Evolutionary conservation across 2,888 invertebrate genomes (phyloP), one percentile per base, ranked within the genome.

Genomic region (Yponomeuta sedellus): DNA sequence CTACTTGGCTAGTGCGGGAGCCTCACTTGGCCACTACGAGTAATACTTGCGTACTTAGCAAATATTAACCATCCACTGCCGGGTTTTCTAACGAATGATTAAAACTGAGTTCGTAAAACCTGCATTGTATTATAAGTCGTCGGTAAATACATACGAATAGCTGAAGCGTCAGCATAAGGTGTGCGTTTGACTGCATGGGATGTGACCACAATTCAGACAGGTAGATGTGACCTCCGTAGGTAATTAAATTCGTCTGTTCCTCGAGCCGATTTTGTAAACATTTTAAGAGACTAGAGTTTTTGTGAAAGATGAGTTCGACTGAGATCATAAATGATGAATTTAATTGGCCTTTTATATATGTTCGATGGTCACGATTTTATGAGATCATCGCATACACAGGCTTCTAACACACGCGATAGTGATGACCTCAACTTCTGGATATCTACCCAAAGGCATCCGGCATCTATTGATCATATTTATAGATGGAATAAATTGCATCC

Each of bases 331-430:
- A 19, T 20, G 20, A 58, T 19, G 57, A 11, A 58, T 58, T 20
- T n/a, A 58, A 58, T 22, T 19, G 12, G 19, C 19, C 19, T 10
- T 19, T 20, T 10, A 58, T 59, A 59, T 25, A 59, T 6, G 12
- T 25, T 59, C 25, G 59, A 59, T 59, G 58, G 25, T 59, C 59
- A 59, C 59, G 59, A 59, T 22, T 59, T 59, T 59, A 25, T 59
- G 59, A 59, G 59, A 20, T 59, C 59, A 20, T 59, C 22, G 20
- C 25, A 20, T 20, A 20, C 4, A 5, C 12, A 1, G 25, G 59
- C 25, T 20, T 20, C 25, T 22, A 52, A 52, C 59, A 19, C 58
- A 22, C 22, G 22, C 59, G 22, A n/a, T 19, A 25, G 19, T 58
- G 44, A 59, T 59, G 19, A 59, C 25, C 59, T 59, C 59, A 59